phyloP scores from a whole-genome alignment of 2,888 invertebrate species.

The Ornithoptera alexandrae region DNA sequence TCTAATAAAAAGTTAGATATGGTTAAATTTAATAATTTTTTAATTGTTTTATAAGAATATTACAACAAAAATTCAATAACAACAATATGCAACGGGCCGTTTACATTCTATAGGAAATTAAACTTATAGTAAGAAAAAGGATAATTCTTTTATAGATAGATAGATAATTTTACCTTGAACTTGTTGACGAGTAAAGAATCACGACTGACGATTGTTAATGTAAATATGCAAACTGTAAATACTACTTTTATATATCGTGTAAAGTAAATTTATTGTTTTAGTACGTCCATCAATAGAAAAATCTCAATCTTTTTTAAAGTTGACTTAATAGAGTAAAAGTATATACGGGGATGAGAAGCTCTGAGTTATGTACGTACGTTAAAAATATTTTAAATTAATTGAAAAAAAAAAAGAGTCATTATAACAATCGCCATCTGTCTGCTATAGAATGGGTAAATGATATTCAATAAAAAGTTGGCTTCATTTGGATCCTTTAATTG shows the following conservation, averaged over 20 bases:
- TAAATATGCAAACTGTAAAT: not conserved
- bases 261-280: not conserved
- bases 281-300: not conserved
- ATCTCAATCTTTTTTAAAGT: too few species aligned
- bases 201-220: not conserved
- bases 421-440: too few species aligned
- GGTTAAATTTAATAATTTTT: not conserved
- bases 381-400: too few species aligned
- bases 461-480: too few species aligned
- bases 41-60: not conserved
- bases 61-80: not conserved
- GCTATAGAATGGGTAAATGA: too few species aligned
- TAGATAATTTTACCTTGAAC: not conserved
- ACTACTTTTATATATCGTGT: not conserved
- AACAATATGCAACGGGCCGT: not conserved
- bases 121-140: not conserved
- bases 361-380: too few species aligned
- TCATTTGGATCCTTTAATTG: too few species aligned
- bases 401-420: too few species aligned
- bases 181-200: not conserved
- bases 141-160: too few species aligned
- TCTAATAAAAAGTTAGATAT: too few species aligned
- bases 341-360: too few species aligned
- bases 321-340: too few species aligned
- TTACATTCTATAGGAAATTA: not conserved